phyloP scores from a whole-genome alignment of 2,888 invertebrate species.

The Acleris holmiana region DNA sequence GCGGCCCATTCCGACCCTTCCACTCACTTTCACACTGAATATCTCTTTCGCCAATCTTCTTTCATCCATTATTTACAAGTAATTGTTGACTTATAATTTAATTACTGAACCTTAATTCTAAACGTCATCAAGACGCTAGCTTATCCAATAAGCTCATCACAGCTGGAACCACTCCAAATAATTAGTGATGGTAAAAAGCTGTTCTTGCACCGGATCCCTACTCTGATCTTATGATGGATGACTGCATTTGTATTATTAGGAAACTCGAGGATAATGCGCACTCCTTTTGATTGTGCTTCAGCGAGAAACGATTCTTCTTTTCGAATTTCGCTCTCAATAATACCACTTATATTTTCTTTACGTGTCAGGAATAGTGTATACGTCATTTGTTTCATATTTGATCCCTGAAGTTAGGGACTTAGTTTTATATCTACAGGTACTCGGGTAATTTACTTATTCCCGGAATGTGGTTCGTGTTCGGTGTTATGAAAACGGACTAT shows the following conservation, averaged over 20 bases:
- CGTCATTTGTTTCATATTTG: too few species aligned
- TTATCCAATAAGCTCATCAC: constrained; percentile 27
- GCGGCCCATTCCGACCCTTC: too few species aligned
- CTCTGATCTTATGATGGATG: constrained; percentile 37
- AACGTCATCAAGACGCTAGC: constrained; percentile 5
- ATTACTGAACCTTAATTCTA: not conserved
- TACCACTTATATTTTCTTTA: constrained; percentile 14
- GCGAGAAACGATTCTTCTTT: constrained; percentile 9
- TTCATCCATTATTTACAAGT: too few species aligned
- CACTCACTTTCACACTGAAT: too few species aligned
- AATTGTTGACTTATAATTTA: not conserved
- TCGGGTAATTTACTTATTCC: too few species aligned
- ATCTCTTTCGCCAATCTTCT: too few species aligned
- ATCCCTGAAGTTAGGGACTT: too few species aligned
- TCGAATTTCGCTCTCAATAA: constrained; percentile 13
- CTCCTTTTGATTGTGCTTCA: constrained; percentile 34
- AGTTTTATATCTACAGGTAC: too few species aligned
- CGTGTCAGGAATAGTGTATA: not conserved
- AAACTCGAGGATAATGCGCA: constrained; percentile 35
- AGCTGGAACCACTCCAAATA: constrained; percentile 34
- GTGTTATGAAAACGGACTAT: too few species aligned
- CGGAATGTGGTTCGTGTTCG: too few species aligned
- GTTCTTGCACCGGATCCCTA: constrained; percentile 27
- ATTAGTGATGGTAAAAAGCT: constrained; percentile 32
- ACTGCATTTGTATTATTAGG: constrained; percentile 39